Evolutionary conservation across 2,888 invertebrate species (phyloP), one percentile per base, ranked within the genome.

Genomic region (Liodrosophila aerea): DNA sequence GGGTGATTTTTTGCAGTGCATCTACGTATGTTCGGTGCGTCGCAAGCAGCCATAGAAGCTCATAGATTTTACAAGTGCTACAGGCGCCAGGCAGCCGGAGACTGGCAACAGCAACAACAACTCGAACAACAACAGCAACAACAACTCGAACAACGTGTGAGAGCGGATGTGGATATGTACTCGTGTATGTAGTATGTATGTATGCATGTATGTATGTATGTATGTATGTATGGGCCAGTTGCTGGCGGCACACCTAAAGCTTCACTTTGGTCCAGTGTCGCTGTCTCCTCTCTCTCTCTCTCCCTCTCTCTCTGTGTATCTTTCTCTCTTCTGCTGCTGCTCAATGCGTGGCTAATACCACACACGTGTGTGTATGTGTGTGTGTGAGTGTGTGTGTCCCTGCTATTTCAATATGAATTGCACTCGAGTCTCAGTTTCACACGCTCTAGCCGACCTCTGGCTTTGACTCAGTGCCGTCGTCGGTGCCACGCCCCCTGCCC

Each of bases 331-430:
- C 22, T 22, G 2, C 3, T 5, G 5, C 22, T 22, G 22, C 5
- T 37, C 29, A 45, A 45, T 57, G 61, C 62, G 60, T 62, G 22
- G 53, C 65, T 51, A 53, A 66, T 64, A 53, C 44, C 31, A 27
- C 44, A 18, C 31, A n/a, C 37, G 36, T 39, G 7, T n/a, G 30
- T 15, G 11, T 30, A 22, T 52, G 34, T 31, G 31, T 58, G 39
- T 46, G 60, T 59, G 27, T 49, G 60, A 33, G 56, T 61, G n/a
- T n/a, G n/a, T n/a, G n/a, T 53, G 73, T 68, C 62, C 63, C 69
- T 73, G 58, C 49, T 50, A 63, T 71, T 74, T 59, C 64, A 74
- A 71, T 74, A 64, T 63, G 56, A 41, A 64, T 74, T 69, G 51
- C 40, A 40, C 59, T 50, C 5, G 22, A 22, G 22, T 22, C 22